A percentile compares a stretch with the other conserved stretches of the same genome.
Evolutionary conservation across 1,140 invertebrate genomes (phyloP).

Genomic region (Harpegnathos saltator): DNA sequence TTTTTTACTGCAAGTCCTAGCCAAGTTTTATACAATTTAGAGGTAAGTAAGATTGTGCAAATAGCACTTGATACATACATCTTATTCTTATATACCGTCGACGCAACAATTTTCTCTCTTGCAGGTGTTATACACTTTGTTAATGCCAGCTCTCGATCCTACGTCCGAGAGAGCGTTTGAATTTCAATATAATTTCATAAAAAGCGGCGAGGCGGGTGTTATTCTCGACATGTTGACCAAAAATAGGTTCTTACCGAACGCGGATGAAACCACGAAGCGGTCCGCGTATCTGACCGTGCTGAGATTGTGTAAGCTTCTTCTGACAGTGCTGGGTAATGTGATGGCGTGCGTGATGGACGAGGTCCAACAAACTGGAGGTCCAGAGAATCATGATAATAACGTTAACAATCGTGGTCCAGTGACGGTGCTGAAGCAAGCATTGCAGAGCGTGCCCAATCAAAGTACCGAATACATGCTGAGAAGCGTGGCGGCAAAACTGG

Average conservation of each 20-base stretch:
- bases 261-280: conserved; percentile 93
- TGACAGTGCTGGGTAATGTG: conserved; percentile 94
- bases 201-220: conserved; percentile 92
- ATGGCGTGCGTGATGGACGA: conserved; percentile 89
- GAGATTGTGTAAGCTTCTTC: conserved; percentile 94
- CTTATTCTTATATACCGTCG: not conserved
- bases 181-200: conserved; percentile 96
- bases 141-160: conserved; percentile 96
- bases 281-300: conserved; percentile 95
- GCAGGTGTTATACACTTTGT: conserved; percentile 95
- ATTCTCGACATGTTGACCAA: conserved; percentile 94
- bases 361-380: conserved; percentile 76
- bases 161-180: conserved; percentile 93
- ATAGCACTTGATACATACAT: conserved; percentile 9
- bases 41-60: conserved; percentile 82
- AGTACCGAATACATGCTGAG: conserved; percentile 90
- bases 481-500: conserved; percentile 91
- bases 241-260: conserved; percentile 94
- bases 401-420: conserved; percentile 83
- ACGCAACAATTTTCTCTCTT: conserved; percentile 56
- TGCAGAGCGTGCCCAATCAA: conserved; percentile 90
- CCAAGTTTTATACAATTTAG: conserved; percentile 92
- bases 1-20: conserved; percentile 92
- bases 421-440: conserved; percentile 90
- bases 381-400: conserved; percentile 83